A percentile compares a stretch with the other conserved stretches of the same genome.
Evolutionary conservation across 2,888 invertebrate genomes (phyloP).

Genomic region (Drosophila formosana): DNA sequence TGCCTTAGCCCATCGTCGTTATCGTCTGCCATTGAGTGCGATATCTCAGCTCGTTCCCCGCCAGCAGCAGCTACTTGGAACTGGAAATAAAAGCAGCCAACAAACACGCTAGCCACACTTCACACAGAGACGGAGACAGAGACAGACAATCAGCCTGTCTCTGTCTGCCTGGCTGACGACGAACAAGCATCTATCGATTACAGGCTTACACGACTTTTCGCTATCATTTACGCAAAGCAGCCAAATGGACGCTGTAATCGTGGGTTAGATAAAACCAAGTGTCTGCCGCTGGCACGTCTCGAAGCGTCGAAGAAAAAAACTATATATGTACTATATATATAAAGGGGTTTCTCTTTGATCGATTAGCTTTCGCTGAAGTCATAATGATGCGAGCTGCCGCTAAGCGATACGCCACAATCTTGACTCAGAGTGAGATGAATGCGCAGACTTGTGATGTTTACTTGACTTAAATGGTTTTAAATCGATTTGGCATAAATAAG

Average conservation of each 20-base stretch:
- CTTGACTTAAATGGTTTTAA: background rate
- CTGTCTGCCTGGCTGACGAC: background rate
- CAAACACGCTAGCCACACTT: slow-evolving; percentile 22
- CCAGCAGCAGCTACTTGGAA: slow-evolving; percentile 5
- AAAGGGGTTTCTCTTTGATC: slow-evolving; percentile 28
- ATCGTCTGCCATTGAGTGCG: slow-evolving; percentile 55
- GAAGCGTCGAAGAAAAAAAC: background rate
- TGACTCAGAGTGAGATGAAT: background rate
- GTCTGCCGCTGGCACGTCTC: slow-evolving; percentile 1
- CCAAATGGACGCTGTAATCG: slow-evolving; percentile 45
- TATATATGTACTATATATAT: background rate
- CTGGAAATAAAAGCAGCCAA: slow-evolving; percentile 48
- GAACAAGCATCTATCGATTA: slow-evolving; percentile 70
- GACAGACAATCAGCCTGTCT: slow-evolving; percentile 2
- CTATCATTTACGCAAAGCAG: slow-evolving; percentile 49
- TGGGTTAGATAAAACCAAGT: slow-evolving; percentile 33
- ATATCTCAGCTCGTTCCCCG: slow-evolving; percentile 44
- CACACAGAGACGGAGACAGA: slow-evolving; percentile 1
- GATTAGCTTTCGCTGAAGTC: slow-evolving; percentile 28
- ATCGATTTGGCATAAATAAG: background rate
- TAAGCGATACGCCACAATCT: background rate
- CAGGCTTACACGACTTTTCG: slow-evolving; percentile 46
- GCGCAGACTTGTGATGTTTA: background rate
- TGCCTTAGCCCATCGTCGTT: slow-evolving; percentile 41
- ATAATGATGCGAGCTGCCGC: background rate